phyloP scores from a whole-genome alignment of 2,113 vertebrate species.

The Archilochus colubris region DNA sequence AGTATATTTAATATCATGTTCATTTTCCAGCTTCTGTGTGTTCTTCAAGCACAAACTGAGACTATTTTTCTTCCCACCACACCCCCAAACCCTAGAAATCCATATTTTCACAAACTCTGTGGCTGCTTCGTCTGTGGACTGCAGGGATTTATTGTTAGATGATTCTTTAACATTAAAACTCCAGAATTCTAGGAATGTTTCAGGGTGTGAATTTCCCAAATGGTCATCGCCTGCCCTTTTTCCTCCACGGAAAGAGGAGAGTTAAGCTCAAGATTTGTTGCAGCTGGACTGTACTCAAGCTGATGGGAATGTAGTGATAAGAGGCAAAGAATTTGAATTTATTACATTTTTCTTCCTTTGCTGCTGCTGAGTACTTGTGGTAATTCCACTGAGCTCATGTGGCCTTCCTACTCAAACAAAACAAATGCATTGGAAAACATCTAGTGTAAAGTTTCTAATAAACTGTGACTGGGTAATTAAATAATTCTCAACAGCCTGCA shows the following conservation, averaged over 20 bases:
- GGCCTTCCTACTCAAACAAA: not conserved
- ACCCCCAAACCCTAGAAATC: not conserved
- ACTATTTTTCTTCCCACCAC: not conserved
- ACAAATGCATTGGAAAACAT: conserved; percentile 2
- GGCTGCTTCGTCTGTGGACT: not conserved
- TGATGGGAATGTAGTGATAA: conserved; percentile 71
- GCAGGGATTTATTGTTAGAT: not conserved
- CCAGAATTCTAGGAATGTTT: not conserved
- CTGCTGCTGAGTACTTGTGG: conserved; percentile 48
- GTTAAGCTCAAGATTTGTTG: conserved; percentile 63
- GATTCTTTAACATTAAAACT: not conserved
- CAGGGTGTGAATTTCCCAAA: not conserved
- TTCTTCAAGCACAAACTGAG: not conserved
- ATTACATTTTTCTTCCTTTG: conserved; percentile 49
- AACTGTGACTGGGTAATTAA: not conserved
- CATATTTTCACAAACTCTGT: not conserved
- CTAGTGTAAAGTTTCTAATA: not conserved
- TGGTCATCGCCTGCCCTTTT: not conserved
- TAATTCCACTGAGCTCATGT: conserved; percentile 38
- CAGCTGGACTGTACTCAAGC: conserved; percentile 61
- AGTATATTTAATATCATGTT: not conserved
- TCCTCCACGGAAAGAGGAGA: conserved; percentile 18
- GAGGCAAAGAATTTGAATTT: conserved; percentile 64
- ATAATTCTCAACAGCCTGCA: not conserved
- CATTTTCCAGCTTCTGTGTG: not conserved